Evolutionary conservation across 2,888 invertebrate genomes (phyloP).

Genomic region (Clostera curtula): DNA sequence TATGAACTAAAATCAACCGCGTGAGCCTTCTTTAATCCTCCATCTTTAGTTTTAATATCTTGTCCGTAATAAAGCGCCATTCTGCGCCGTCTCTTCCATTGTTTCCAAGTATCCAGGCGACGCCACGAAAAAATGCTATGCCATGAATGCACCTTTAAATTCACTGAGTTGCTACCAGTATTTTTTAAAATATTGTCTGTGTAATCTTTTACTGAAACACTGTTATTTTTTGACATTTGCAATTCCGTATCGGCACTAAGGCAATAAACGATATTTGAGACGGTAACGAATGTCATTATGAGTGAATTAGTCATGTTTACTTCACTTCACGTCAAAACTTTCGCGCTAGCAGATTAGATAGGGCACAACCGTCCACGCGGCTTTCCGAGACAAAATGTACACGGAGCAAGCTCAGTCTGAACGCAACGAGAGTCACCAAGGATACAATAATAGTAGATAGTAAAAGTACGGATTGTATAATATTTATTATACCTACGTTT

Average conservation of each 20-base stretch:
- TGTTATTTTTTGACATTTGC: slow-evolving; percentile 19
- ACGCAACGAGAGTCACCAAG: slow-evolving; percentile 19
- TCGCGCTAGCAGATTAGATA: slow-evolving; percentile 19
- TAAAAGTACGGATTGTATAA: slow-evolving; percentile 13
- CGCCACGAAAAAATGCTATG: slow-evolving; percentile 41
- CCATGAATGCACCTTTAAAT: slow-evolving; percentile 35
- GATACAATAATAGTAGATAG: slow-evolving; percentile 35
- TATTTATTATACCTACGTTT: too few species aligned
- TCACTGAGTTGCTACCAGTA: slow-evolving; percentile 10
- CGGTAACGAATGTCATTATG: slow-evolving; percentile 36
- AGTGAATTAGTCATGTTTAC: slow-evolving; percentile 36
- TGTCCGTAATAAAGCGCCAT: slow-evolving; percentile 15
- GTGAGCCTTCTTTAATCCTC: slow-evolving; percentile 15
- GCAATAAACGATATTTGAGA: slow-evolving; percentile 37
- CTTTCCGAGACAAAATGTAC: slow-evolving; percentile 47
- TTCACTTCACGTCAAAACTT: slow-evolving; percentile 18
- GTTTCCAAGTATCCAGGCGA: slow-evolving; percentile 42
- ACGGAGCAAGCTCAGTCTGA: slow-evolving; percentile 17
- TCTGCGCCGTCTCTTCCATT: slow-evolving; percentile 60
- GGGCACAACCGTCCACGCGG: slow-evolving; percentile 48
- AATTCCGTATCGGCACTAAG: slow-evolving; percentile 30
- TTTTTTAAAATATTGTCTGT: slow-evolving; percentile 23
- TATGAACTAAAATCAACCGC: slow-evolving; percentile 12
- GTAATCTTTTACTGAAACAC: slow-evolving; percentile 21
- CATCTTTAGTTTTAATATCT: slow-evolving; percentile 10